Percentiles rank a stretch among this genome's conserved stretches.
Evolutionary conservation across 1,140 invertebrate species (phyloP).

Genomic region (Myzus persicae): DNA sequence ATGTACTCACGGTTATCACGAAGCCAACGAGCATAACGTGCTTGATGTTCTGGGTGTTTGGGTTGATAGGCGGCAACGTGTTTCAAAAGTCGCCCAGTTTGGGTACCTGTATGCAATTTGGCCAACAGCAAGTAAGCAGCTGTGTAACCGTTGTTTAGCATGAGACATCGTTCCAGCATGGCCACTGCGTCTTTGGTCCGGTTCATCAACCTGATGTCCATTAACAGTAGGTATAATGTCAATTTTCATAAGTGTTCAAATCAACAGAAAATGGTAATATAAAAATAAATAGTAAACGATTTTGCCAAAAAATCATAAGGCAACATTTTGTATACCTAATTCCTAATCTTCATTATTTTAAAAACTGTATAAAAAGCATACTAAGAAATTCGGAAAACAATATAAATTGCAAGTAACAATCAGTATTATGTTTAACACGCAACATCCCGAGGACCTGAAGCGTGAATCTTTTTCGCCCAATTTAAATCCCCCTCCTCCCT

Average conservation of each 20-base stretch:
- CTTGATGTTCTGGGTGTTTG: slow-evolving; percentile 73
- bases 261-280: background rate
- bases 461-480: background rate
- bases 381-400: background rate
- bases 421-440: background rate
- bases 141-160: slow-evolving; percentile 72
- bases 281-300: background rate
- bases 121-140: slow-evolving; percentile 75
- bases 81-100: slow-evolving; percentile 67
- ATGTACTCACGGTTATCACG: slow-evolving; percentile 69
- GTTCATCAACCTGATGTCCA: slow-evolving; percentile 70
- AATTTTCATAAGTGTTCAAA: background rate
- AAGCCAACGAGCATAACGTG: slow-evolving; percentile 75
- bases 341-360: too few species aligned
- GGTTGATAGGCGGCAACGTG: slow-evolving; percentile 72
- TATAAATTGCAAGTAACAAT: background rate
- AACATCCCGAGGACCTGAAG: background rate
- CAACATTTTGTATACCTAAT: background rate
- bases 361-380: background rate
- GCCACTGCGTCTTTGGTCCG: slow-evolving; percentile 71
- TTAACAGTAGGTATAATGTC: background rate
- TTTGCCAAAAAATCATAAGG: background rate
- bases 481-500: too few species aligned
- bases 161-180: slow-evolving; percentile 75
- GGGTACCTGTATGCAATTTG: slow-evolving; percentile 66